Percentiles rank a stretch among this genome's conserved stretches.
phyloP scores from a whole-genome alignment of 2,113 vertebrate species.

The Halcyon senegalensis region DNA sequence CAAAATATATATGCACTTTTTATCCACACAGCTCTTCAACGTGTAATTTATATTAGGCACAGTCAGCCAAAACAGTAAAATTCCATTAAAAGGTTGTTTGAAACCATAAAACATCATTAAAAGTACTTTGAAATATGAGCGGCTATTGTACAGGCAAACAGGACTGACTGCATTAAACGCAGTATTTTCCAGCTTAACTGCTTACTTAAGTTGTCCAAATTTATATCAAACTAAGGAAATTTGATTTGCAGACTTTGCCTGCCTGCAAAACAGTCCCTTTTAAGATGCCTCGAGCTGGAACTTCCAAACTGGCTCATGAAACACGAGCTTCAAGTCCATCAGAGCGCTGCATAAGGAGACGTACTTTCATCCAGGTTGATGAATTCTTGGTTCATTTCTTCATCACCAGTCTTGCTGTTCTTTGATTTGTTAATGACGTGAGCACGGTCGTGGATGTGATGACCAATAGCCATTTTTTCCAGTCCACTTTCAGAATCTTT shows the following conservation, averaged over 20 bases:
- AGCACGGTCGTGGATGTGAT: slow-evolving; percentile 90
- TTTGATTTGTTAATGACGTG: slow-evolving; percentile 88
- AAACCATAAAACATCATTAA: not conserved
- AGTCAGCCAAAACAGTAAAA: not conserved
- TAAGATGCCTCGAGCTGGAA: not conserved
- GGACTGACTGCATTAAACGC: not conserved
- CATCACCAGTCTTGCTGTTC: slow-evolving; percentile 89
- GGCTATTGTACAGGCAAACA: not conserved
- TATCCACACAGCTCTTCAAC: not conserved
- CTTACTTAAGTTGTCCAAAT: not conserved
- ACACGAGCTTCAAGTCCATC: not conserved
- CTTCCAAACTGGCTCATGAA: not conserved
- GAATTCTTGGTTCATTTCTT: slow-evolving; percentile 93
- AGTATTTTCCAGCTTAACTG: not conserved
- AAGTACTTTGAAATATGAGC: not conserved
- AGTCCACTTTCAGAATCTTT: slow-evolving; percentile 91
- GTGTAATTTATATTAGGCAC: not conserved
- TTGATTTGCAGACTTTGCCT: not conserved
- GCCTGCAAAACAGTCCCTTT: not conserved
- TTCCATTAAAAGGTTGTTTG: not conserved
- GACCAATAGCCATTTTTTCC: slow-evolving; percentile 91
- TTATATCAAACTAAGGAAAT: not conserved
- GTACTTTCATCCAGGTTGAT: slow-evolving; percentile 93
- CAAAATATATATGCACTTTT: not conserved
- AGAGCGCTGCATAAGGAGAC: not conserved